phyloP scores from a whole-genome alignment of 2,797 vertebrate genomes.

The Macrochelys suwanniensis region DNA sequence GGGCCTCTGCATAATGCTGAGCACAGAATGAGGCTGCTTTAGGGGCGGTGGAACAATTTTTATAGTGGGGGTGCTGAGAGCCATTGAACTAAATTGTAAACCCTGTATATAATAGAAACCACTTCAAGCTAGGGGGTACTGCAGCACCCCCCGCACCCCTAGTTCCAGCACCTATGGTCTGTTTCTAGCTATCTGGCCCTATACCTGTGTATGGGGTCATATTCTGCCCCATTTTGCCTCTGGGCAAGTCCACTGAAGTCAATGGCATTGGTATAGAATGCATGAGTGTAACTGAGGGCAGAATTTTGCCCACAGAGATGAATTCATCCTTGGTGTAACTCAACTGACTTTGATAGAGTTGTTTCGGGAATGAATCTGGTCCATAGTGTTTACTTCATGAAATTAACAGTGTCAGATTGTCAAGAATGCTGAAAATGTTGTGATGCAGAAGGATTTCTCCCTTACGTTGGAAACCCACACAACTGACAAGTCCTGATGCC shows the following conservation, averaged over 20 bases:
- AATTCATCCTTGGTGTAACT: not conserved
- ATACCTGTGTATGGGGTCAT: not conserved
- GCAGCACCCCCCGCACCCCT: too few species aligned
- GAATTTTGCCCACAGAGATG: not conserved
- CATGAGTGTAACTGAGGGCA: not conserved
- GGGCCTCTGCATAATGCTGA: not conserved
- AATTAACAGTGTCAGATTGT: not conserved
- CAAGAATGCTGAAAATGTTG: not conserved
- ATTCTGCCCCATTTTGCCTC: not conserved
- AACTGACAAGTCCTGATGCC: not conserved
- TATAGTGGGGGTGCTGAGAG: too few species aligned
- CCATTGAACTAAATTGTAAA: too few species aligned
- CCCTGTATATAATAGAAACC: too few species aligned
- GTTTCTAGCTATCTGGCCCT: not conserved
- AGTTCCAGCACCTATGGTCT: too few species aligned
- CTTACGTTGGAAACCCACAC: not conserved
- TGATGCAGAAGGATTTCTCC: not conserved
- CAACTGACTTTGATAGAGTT: not conserved
- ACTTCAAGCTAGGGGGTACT: too few species aligned
- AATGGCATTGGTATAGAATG: not conserved
- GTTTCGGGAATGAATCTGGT: not conserved
- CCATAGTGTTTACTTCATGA: not conserved
- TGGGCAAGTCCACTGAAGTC: not conserved
- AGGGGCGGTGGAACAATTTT: too few species aligned
- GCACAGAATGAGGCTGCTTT: not conserved